Evolutionary conservation across 1,140 invertebrate genomes (phyloP), one percentile per base, ranked within the genome.

Genomic region (Leptoteleia sp.): DNA sequence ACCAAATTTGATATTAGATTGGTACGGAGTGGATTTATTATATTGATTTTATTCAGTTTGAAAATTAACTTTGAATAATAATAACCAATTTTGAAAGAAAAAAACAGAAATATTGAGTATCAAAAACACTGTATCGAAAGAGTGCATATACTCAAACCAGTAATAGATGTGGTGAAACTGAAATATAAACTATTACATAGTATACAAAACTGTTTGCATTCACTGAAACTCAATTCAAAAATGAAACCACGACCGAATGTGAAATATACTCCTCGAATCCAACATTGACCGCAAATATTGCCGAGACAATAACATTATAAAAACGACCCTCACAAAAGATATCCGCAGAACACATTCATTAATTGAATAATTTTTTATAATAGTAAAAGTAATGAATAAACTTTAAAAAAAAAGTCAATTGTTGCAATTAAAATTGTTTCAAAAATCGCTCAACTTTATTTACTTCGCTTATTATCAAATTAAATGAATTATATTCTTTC

Each of bases 141-240:
- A 57, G 17, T 19, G 12, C 7, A 16, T 50, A 31, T 19, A 11
- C 12, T 27, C 17, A 37, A 55, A 57, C 9, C 12, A 4, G 43
- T 25, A 17, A 12, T 38, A 12, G 37, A 31, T 57, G 43, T 42
- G 52, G 17, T 22, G 42, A 40, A 59, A 59, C 16, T 71, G 67
- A 71, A 71, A 71, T 71, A 71, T 52, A 50, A 57, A 42, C 33
- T 62, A 62, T 71, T 61, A 54, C 54, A 45, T 19, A 25, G 6
- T 59, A 25, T 33, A 71, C 17, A 71, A 59, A 59, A 67, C 37
- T 35, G 27, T 48, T 57, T 50, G 42, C 15, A 42, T 45, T 37
- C 19, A 27, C 43, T 43, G 37, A 76, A 76, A 54, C 7, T 75
- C 48, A 15, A 62, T 62, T 65, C 38, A 62, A 76, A 76, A 62